Conservation (phyloP, 2,797 vertebrate species). For the Oryzias sinensis region DNA sequence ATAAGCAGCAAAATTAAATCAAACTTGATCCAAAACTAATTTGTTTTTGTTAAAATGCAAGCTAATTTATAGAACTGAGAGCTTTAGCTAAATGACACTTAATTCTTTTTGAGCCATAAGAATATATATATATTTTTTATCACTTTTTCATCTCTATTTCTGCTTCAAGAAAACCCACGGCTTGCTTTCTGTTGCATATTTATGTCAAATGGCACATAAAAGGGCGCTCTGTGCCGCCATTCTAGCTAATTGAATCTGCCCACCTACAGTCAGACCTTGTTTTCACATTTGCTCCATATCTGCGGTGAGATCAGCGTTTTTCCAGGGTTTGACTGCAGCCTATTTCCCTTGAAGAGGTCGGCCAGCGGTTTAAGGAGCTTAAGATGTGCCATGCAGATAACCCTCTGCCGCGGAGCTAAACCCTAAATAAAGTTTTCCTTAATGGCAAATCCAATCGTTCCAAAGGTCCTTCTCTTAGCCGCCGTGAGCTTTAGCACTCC, state of each 20-base stretch:
- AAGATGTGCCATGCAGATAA: conserved; percentile 54
- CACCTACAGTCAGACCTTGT: conserved; percentile 33
- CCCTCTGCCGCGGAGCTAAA: conserved; percentile 25
- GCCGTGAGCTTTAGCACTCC: conserved; percentile 42
- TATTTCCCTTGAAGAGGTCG: conserved; percentile 38
- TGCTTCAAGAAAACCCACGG: too few species aligned
- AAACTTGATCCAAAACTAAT: too few species aligned
- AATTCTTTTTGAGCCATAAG: too few species aligned
- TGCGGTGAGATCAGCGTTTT: conserved; percentile 39
- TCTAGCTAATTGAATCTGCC: conserved; percentile 14
- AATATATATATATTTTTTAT: too few species aligned
- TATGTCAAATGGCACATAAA: not conserved
- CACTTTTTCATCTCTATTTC: too few species aligned
- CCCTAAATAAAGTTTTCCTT: conserved; percentile 56
- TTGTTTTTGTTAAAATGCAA: too few species aligned
- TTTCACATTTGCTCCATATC: conserved; percentile 32
- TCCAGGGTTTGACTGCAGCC: conserved; percentile 28
- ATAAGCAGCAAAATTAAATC: too few species aligned
- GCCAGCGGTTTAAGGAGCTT: conserved; percentile 36
- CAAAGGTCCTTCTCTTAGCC: conserved; percentile 52
- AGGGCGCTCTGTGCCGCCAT: conserved; percentile 7
- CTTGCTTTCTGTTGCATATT: not conserved
- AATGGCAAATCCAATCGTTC: conserved; percentile 60
- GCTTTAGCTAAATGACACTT: too few species aligned
- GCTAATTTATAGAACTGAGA: too few species aligned